Conservation (phyloP, 2,113 vertebrate species). For the Prunella fulvescens region DNA sequence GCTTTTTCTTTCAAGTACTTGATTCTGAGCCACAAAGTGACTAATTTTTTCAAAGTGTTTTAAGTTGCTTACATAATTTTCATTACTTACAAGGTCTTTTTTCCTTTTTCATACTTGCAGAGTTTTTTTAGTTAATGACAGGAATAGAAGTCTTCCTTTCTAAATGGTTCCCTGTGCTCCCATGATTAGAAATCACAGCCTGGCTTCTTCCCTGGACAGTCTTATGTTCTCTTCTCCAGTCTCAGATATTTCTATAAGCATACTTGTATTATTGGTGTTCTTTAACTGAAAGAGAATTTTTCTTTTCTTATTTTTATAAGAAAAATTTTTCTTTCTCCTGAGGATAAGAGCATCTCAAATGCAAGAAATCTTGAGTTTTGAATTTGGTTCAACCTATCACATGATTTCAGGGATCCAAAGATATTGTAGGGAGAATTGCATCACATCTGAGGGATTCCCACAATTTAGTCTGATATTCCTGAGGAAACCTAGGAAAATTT, state of each 20-base stretch:
- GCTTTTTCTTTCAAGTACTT: background rate
- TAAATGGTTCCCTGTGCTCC: background rate
- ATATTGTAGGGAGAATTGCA: fast-evolving
- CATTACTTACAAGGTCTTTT: background rate
- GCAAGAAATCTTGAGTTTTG: background rate
- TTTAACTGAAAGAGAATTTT: background rate
- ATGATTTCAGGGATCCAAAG: background rate
- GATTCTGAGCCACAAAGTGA: background rate
- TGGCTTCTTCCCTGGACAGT: background rate
- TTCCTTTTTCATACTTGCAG: background rate
- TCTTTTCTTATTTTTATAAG: background rate
- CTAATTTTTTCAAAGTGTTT: background rate
- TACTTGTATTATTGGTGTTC: background rate
- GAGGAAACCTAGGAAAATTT: background rate
- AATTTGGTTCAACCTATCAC: background rate
- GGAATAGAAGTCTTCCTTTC: background rate
- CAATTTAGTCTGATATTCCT: background rate
- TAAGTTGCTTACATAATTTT: background rate
- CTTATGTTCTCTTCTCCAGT: background rate
- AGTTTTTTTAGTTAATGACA: background rate
- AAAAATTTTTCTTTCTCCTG: background rate
- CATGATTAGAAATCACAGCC: background rate
- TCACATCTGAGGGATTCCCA: background rate
- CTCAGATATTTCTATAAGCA: background rate
- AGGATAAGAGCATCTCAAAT: background rate